Conservation (phyloP, 1,140 invertebrate species). For the Bombus ignitus region DNA sequence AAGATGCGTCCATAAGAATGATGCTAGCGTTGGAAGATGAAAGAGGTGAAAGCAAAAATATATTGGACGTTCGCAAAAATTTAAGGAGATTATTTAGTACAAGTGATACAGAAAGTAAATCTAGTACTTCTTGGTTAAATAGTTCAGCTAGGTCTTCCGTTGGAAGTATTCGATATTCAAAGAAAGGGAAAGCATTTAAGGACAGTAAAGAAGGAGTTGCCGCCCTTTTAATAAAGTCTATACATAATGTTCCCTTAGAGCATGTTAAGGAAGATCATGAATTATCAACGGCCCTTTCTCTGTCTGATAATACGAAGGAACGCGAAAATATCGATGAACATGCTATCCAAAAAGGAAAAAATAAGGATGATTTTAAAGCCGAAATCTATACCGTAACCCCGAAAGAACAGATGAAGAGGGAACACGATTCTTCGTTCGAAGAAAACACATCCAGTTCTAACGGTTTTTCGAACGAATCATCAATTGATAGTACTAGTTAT, state of each 20-base stretch:
- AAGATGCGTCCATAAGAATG: conserved; percentile 77
- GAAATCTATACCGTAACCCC: background rate
- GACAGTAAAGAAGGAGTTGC: conserved; percentile 86
- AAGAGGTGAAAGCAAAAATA: conserved; percentile 80
- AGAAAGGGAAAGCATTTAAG: conserved; percentile 79
- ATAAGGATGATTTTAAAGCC: too few relatives aligned
- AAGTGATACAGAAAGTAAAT: conserved; percentile 1
- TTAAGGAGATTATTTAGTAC: conserved; percentile 79
- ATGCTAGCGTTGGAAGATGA: conserved; percentile 84
- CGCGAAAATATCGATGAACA: background rate
- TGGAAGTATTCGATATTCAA: conserved; percentile 57
- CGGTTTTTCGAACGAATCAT: conserved; percentile 71
- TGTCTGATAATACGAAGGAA: background rate
- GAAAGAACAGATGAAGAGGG: conserved; percentile 41
- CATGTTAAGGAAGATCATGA: conserved; percentile 84
- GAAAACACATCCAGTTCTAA: conserved; percentile 69
- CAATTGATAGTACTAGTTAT: conserved; percentile 77
- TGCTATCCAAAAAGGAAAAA: background rate
- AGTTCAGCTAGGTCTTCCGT: conserved; percentile 56
- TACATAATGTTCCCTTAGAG: conserved; percentile 84
- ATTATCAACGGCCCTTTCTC: conserved; percentile 73
- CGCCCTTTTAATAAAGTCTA: conserved; percentile 85
- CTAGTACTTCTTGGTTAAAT: background rate
- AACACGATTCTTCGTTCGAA: conserved; percentile 73
- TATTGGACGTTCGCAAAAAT: conserved; percentile 82